Base-by-base conservation (phyloP, 1,140 invertebrate species). In the Drosophila novamexicana region DNA sequence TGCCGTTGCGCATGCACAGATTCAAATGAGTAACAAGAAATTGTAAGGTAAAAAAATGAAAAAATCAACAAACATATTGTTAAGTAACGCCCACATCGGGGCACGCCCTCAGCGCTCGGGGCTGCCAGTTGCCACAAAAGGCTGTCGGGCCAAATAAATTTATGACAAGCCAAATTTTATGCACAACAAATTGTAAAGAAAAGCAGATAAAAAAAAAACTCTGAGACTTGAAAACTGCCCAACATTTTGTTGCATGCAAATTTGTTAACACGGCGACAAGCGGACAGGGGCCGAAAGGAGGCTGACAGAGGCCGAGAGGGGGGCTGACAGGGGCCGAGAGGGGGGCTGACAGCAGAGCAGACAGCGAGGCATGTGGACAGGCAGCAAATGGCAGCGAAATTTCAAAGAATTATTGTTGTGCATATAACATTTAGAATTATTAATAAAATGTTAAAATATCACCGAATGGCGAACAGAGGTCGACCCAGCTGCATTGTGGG, bases 181-280 rank as follows among this genome's bases (percentile, higher is more conserved):
- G 73, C 73, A 75, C 73, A 64, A 56, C 22, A 54, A 56, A 65
- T 52, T 36, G 45, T 6, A 65, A 65, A 56, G 52, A 18, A 40
- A 44, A 59, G 14, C 12, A 64, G 37, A 65, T 36, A 56, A 36
- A 59, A 59, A 7, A 18, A 18, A 42, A 44, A 52, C 59, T 45
- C 34, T 39, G 16, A 40, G 36, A 42, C 54, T 52, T 49, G 29
- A 74, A 68, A 75, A 62, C 50, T 69, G 66, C 10, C 18, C 44
- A 45, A 71, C 73, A 75, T 52, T 75, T 75, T 65, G 73, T 71
- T 71, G 73, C 73, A 75, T 75, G 73, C 73, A 71, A 71, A 75
- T 75, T 75, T 75, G 73, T 75, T 75, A 75, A 65, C 68, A 71
- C 56, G 39, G 32, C 32, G 34, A 34, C 18, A 10, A n/a, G 8